Base-by-base conservation (phyloP, 2,113 vertebrate species). In the Paramisgurnus dabryanus region DNA sequence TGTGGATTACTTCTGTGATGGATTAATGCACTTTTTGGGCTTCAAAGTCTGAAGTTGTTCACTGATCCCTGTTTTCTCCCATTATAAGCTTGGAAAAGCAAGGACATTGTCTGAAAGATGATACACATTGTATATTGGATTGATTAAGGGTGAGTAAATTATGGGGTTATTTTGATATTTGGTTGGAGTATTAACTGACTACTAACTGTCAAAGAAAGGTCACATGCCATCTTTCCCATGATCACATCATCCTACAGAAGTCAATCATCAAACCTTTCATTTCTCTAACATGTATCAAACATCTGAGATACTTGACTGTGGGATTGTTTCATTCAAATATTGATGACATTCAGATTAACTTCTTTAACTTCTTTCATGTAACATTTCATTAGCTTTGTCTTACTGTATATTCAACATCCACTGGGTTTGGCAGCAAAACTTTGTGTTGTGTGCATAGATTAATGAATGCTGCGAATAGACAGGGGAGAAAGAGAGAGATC, bases 281-380 rank as follows among this genome's bases (percentile, higher is more conserved):
- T 55, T 83, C 78, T 69, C 40, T 22, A 39, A 71, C 27, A 22
- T 50, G 67, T 39, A 67, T 66, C 40, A 39, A 49, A 79, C 55
- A n/a, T 78, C 22, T 61, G 55, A 69, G 66, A 69, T 39, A 63
- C 57, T 47, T 75, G 72, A 75, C 53, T 53, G 67, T 39, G 12
- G 65, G 70, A 67, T 39, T 70, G 57, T 69, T 39, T 47, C 9
- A 69, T 34, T 57, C 58, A 17, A 72, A 58, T 15, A 40, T 10
- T 40, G 60, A 12, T 74, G 70, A 58, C 79, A 80, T 73, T 80
- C 73, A 73, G 47, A 57, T n/a, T n/a, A n/a, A n/a, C n/a, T n/a
- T n/a, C 70, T 72, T 58, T 53, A 40, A 3, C 13, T 57, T 39
- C 53, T 41, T 72, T 72, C 7, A 43, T 58, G 17, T 53, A 10